Base-by-base conservation (phyloP, 2,113 vertebrate genomes). In the Formicarius rufipectus region DNA sequence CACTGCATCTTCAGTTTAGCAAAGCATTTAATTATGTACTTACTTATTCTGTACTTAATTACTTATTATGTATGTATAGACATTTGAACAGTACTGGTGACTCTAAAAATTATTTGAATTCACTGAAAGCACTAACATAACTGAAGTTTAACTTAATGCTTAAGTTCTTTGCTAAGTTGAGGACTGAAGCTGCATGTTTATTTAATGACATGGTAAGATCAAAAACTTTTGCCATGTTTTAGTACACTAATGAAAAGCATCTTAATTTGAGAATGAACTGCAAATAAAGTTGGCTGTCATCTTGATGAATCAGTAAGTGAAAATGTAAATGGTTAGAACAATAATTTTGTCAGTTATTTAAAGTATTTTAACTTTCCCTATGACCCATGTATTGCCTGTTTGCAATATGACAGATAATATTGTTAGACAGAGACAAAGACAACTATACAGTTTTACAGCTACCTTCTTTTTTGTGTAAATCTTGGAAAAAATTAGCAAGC, bases 361-460 rank as follows among this genome's bases (percentile, higher is more conserved):
- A 92, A 81, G 68, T 84, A 64, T 82, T 95, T 81, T 52, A 83
- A 62, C 68, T 94, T 97, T 31, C 25, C 8, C 90, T 84, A n/a
- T 67, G 40, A 56, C 7, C 23, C 84, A 5, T 55, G 5, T 81
- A 74, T 66, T 93, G 10, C 40, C 50, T 94, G 23, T 52, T 94
- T 96, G 90, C 18, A 53, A 31, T 30, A 67, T 31, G 10, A 18
- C 12, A 73, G 39, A 23, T 74, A 40, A 24, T 40, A 60, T 35
- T 60, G 17, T 47, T 42, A 53, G 52, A 31, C 16, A 39, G 27
- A 78, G 72, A 72, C 4, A n/a, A 58, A 59, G 17, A 73, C 33
- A 67, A 8, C 39, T 67, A n/a, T 17, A 47, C 20, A 47, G 4
- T 53, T 60, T 12, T 5, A 7, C 47, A 67, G 22, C 18, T 74